These are phyloP conservation scores for Melangyna quadrimaculata DNA, from an alignment of 2,888 invertebrate genomes.

Conservation along the genomic window DNA sequence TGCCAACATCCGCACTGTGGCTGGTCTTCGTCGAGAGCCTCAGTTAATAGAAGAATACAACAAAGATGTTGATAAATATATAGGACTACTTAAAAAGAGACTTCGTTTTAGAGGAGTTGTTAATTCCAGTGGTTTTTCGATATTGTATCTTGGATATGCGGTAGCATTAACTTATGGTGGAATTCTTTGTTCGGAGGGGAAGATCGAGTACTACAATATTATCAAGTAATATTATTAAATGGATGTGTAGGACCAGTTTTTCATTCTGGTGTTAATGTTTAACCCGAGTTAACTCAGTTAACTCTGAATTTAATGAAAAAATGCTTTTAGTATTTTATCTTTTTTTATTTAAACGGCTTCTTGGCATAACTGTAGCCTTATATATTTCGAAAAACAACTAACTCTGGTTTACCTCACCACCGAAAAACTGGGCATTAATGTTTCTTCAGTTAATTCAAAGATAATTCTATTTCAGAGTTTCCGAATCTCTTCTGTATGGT, in stretches of 20 bases:
- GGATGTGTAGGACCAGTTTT: no score
- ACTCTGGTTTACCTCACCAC: no score
- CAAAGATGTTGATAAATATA: constrained; percentile 82
- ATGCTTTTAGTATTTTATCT: no score
- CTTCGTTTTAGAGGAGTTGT: constrained; percentile 85
- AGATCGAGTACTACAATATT: constrained; percentile 85
- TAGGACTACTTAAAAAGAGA: constrained; percentile 81
- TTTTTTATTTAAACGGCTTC: no score
- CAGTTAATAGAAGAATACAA: constrained; percentile 84
- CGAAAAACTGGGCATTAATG: no score
- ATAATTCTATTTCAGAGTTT: constrained; percentile 83
- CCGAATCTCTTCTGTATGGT: constrained; percentile 88
- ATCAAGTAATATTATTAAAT: constrained; percentile 85
- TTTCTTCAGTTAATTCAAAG: background rate
- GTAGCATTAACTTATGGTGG: constrained; percentile 88
- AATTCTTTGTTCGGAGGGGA: constrained; percentile 84
- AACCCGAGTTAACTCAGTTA: no score
- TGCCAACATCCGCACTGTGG: constrained; percentile 87
- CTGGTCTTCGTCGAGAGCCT: constrained; percentile 84
- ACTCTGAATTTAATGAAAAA: no score
- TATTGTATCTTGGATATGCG: constrained; percentile 88
- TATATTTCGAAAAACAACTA: no score
- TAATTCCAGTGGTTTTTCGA: constrained; percentile 86
- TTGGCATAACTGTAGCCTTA: no score
- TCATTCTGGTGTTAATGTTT: no score